These are phyloP conservation scores for Phengaris arion DNA, from an alignment of 2,888 invertebrate genomes.

Conservation along the genomic window DNA sequence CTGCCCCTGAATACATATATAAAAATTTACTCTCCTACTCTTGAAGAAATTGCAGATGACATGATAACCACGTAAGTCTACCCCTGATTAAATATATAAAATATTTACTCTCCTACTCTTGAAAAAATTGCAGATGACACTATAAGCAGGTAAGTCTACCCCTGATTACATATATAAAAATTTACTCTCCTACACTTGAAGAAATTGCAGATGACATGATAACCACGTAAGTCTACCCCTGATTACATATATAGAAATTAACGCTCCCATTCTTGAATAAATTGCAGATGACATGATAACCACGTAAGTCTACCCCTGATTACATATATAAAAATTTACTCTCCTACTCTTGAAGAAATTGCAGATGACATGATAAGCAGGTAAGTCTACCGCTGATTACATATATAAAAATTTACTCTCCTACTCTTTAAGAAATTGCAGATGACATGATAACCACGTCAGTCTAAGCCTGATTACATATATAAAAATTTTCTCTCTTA, in stretches of 20 bases:
- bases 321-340: conserved; percentile 79
- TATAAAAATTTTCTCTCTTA: conserved; percentile 82
- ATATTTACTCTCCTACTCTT: conserved; percentile 81
- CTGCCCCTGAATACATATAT: conserved; percentile 51
- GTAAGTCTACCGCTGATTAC: conserved; percentile 50
- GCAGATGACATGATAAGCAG: conserved; percentile 82
- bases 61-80: conserved; percentile 79
- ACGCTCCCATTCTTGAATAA: conserved; percentile 81
- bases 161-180: conserved; percentile 64
- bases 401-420: conserved; percentile 81
- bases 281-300: conserved; percentile 83
- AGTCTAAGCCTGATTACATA: not conserved
- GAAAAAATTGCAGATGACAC: conserved; percentile 84
- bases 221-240: conserved; percentile 62
- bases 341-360: conserved; percentile 81
- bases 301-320: conserved; percentile 60
- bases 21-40: conserved; percentile 81
- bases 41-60: conserved; percentile 83
- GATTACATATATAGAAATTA: conserved; percentile 76
- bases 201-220: conserved; percentile 84
- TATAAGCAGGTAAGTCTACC: conserved; percentile 72
- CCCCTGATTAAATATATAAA: conserved; percentile 60
- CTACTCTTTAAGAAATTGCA: conserved; percentile 82
- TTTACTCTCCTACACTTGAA: conserved; percentile 82
- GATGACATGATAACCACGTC: conserved; percentile 82